Evolutionary conservation across 1,140 invertebrate species (phyloP).

Genomic region (Subanguina moxae): DNA sequence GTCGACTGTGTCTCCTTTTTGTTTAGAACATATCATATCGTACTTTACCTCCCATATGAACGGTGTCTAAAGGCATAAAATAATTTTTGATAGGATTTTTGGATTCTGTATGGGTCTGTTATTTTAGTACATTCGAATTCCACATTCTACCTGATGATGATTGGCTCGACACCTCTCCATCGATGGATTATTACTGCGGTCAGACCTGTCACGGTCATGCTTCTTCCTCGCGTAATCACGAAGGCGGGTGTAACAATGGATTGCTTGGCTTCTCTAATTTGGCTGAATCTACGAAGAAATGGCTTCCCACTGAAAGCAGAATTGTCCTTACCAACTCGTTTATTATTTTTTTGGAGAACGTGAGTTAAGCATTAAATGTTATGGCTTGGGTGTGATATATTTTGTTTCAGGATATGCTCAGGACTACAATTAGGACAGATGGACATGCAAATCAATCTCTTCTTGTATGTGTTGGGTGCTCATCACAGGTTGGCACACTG

Average conservation of each 20-base stretch:
- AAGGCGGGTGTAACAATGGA: neutral
- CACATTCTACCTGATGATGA: slow-evolving; percentile 43
- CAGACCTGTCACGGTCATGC: slow-evolving; percentile 28
- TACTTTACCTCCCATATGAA: no score
- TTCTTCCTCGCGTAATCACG: slow-evolving; percentile 4
- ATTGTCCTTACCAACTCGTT: slow-evolving; percentile 40
- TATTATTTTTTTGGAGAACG: slow-evolving; percentile 31
- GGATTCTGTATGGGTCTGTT: neutral
- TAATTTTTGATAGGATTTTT: neutral
- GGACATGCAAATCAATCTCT: neutral
- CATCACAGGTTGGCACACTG: slow-evolving; percentile 23
- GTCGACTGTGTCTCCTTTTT: no score
- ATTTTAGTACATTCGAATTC: slow-evolving; percentile 30
- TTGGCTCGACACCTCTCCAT: slow-evolving; percentile 34
- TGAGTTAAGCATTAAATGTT: neutral
- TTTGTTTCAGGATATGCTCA: neutral
- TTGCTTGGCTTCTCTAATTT: slow-evolving; percentile 21
- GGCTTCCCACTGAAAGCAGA: slow-evolving; percentile 30
- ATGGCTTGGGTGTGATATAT: no score
- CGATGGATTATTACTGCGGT: slow-evolving; percentile 44
- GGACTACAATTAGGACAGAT: neutral
- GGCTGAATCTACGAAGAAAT: slow-evolving; percentile 24
- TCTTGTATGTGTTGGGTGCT: neutral
- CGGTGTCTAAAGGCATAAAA: no score
- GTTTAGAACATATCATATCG: no score